Conservation (phyloP, 2,888 invertebrate genomes). For the Carabus problematicus region DNA sequence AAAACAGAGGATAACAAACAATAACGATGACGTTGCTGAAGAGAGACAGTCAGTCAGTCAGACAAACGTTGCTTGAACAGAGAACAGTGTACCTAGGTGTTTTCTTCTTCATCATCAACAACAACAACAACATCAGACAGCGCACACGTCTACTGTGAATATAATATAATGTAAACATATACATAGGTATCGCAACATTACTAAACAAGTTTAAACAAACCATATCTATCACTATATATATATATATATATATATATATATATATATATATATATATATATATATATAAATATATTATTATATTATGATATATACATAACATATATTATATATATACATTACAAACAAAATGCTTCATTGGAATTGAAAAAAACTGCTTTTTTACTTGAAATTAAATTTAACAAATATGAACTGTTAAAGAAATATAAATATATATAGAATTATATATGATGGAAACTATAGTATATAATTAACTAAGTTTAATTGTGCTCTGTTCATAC, state of each 20-base stretch:
- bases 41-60: conserved; percentile 8
- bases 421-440: conserved; percentile 43
- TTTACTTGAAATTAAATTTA: conserved; percentile 56
- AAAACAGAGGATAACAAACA: no score
- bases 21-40: no score
- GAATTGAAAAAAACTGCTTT: conserved; percentile 61
- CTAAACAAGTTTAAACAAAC: conserved; percentile 41
- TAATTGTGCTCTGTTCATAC: conserved; percentile 41
- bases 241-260: conserved; percentile 43
- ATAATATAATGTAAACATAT: conserved; percentile 30
- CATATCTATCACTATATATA: conserved; percentile 44
- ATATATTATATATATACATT: conserved; percentile 39
- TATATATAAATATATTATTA: no score
- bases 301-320: conserved; percentile 39
- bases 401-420: conserved; percentile 48
- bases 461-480: conserved; percentile 33
- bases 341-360: conserved; percentile 57
- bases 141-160: conserved; percentile 39
- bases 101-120: background rate
- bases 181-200: conserved; percentile 34
- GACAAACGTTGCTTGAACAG: background rate
- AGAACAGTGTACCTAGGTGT: no score
- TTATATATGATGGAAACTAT: conserved; percentile 40
- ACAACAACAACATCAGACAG: conserved; percentile 18
- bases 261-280: conserved; percentile 42